phyloP scores from a whole-genome alignment of 2,888 invertebrate genomes.

The Drosophila paramelanica region DNA sequence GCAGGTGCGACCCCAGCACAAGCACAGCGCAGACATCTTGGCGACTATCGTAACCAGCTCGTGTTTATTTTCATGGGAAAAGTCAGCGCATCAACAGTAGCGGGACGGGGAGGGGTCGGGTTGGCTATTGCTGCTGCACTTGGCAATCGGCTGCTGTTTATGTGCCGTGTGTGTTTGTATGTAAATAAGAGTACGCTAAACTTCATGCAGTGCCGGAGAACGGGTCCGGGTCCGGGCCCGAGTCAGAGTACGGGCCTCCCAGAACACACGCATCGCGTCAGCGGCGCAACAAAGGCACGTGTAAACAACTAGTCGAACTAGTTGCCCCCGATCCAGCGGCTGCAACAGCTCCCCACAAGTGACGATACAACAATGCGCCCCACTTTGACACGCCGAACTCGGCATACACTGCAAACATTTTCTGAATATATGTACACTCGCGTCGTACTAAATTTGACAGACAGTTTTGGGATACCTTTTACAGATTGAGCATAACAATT shows the following conservation, averaged over 20 bases:
- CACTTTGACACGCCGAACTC: slow-evolving; percentile 53
- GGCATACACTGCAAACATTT: slow-evolving; percentile 44
- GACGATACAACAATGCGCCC: slow-evolving; percentile 65
- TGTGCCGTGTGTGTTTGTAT: slow-evolving; percentile 65
- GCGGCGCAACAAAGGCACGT: slow-evolving; percentile 79
- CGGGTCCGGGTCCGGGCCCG: not conserved
- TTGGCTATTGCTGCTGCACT: slow-evolving; percentile 52
- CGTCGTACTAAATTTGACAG: too few species aligned
- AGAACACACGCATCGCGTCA: slow-evolving; percentile 76
- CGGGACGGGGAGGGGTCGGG: not conserved
- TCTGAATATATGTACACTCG: too few species aligned
- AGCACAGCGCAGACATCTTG: slow-evolving; percentile 73
- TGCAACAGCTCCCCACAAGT: slow-evolving; percentile 56
- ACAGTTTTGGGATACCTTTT: too few species aligned
- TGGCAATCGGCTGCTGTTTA: slow-evolving; percentile 61
- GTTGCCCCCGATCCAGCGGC: slow-evolving; percentile 55
- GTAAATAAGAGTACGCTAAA: slow-evolving; percentile 79
- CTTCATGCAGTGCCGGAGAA: slow-evolving; percentile 72
- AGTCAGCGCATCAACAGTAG: slow-evolving; percentile 50
- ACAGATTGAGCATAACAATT: too few species aligned
- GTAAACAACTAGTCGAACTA: slow-evolving; percentile 74
- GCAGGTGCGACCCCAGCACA: slow-evolving; percentile 57
- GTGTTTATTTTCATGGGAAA: slow-evolving; percentile 79
- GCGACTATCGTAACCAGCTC: slow-evolving; percentile 67
- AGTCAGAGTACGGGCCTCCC: slow-evolving; percentile 7